Percentiles rank a stretch among this genome's conserved stretches.
These are phyloP conservation scores for Raja brachyura DNA, from an alignment of 2,113 vertebrate genomes.

Conservation along the genomic window DNA sequence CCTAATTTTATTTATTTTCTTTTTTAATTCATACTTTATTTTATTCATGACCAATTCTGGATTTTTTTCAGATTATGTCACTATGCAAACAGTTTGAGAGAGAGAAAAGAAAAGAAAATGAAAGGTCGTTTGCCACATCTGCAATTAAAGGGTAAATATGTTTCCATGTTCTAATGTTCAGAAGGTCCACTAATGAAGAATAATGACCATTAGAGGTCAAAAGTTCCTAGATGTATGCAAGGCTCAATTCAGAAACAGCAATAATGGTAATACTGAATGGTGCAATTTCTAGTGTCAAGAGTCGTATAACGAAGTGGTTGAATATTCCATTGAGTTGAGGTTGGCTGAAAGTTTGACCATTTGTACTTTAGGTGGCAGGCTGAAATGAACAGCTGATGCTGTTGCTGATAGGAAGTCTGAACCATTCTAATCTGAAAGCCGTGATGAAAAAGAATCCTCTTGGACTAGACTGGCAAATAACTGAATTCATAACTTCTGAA, in stretches of 20 bases:
- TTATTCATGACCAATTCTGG: background rate
- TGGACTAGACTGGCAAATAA: background rate
- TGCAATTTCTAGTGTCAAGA: too few species aligned
- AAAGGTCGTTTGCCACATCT: background rate
- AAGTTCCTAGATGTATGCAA: too few species aligned
- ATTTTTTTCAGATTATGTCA: background rate
- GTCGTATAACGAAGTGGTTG: background rate
- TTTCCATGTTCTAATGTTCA: background rate
- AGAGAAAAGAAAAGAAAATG: constrained; percentile 14
- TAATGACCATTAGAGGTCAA: too few species aligned
- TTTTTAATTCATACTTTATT: background rate
- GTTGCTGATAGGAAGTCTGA: background rate
- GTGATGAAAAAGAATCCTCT: background rate
- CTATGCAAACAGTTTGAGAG: background rate
- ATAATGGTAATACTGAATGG: too few species aligned
- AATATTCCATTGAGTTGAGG: background rate
- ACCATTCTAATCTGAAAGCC: background rate
- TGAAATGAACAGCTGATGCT: background rate
- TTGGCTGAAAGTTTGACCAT: background rate
- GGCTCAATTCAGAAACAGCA: too few species aligned
- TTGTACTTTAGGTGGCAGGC: background rate
- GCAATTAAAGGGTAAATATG: background rate
- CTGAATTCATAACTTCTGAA: background rate
- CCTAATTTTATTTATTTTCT: background rate
- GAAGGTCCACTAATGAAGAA: background rate